Evolutionary conservation across 2,888 invertebrate species (phyloP), one percentile per base, ranked within the genome.

Genomic region (Chironomus tentans): DNA sequence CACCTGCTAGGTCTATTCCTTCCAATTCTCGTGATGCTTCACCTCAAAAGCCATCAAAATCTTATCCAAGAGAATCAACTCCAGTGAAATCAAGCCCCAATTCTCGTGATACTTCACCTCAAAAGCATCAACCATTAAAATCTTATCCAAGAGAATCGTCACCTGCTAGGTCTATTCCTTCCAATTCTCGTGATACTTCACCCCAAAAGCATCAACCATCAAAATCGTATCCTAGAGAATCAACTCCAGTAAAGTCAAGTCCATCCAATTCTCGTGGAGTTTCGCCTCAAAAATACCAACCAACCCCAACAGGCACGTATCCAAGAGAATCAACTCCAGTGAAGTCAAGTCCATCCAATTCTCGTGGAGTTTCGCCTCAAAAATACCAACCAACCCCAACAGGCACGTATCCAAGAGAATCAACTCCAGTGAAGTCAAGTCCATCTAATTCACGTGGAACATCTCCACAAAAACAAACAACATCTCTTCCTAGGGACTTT

Each of bases 181-280:
- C 68, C 13, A 38, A 24, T 24, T 28, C 68, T 28, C 68, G 68
- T 15, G 24, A 24, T 38, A 5, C 15, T n/a, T 68, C 68, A n/a
- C 77, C 21, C 56, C 56, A 76, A 13, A 47, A 22, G 61, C 10
- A 38, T 38, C 38, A 38, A 62, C 79, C 78, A 72, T 77, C 77
- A 0, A 79, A 78, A 68, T 77, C 78, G 15, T 77, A 79, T n/a
- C 78, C 79, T 46, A n/a, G n/a, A 21, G 24, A 24, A 22, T 24
- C 68, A 6, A n/a, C 47, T 1, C 70, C 70, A 48, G 18, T 10
- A 3, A 70, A 70, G 4, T 70, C 70, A 48, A 10, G 47, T 46
- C 47, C 70, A 15, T 56, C 56, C 4, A 48, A 18, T 7, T 47
- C 70, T 12, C 28, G 18, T 6, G 56, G 5, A 5, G 4, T 2